Evolutionary conservation across 2,797 vertebrate genomes (phyloP).

Genomic region (Hoplostethus mediterraneus): DNA sequence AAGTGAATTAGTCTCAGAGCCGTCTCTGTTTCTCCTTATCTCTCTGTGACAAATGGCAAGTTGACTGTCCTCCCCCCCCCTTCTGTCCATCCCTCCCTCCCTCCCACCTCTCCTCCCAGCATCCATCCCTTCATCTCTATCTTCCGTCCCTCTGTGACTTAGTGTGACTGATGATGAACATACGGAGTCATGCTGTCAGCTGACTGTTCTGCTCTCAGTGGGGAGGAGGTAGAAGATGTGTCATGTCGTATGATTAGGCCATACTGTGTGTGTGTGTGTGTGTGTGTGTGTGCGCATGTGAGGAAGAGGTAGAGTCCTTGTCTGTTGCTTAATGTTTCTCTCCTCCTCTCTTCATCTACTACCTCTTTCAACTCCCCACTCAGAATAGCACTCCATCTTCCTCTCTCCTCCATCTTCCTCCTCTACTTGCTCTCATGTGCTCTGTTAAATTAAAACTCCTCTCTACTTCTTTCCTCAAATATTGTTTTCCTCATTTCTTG

Average conservation of each 20-base stretch:
- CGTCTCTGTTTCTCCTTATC: conserved; percentile 43
- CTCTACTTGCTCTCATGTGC: too few species aligned
- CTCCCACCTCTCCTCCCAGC: background rate
- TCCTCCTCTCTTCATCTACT: background rate
- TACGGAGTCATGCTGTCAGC: conserved; percentile 56
- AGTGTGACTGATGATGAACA: conserved; percentile 50
- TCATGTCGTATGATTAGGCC: conserved; percentile 30
- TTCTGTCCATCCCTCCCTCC: conserved; percentile 14
- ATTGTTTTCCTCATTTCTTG: too few species aligned
- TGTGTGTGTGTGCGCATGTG: background rate
- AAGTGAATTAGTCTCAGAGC: conserved; percentile 51
- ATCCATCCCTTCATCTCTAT: conserved; percentile 32
- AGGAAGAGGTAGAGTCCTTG: background rate
- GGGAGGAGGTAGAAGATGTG: conserved; percentile 12
- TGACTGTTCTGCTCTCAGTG: conserved; percentile 26
- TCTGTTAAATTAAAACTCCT: too few species aligned
- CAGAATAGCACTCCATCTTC: too few species aligned
- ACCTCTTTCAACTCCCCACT: background rate
- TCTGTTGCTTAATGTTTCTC: background rate
- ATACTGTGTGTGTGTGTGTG: background rate
- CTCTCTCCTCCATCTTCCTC: too few species aligned
- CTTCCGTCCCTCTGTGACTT: conserved; percentile 45
- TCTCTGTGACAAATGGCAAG: conserved; percentile 46
- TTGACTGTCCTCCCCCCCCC: conserved; percentile 22
- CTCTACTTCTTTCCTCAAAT: too few species aligned